A percentile compares a stretch with the other conserved stretches of the same genome.
Conservation (phyloP, 2,888 invertebrate species). For the Macaria notata region DNA sequence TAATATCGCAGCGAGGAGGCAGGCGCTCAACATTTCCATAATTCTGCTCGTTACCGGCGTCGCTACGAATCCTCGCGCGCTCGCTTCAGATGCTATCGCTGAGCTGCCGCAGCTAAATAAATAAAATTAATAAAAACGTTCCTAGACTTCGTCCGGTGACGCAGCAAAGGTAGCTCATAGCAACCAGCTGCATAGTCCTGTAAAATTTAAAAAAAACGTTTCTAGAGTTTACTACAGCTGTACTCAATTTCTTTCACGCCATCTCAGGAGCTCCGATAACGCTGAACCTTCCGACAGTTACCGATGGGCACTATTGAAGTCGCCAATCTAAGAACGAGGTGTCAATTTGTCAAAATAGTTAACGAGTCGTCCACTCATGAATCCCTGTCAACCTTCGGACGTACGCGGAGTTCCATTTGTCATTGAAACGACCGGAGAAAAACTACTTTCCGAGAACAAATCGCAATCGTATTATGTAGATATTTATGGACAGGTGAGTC, state of each 20-base stretch:
- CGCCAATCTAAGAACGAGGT: slow-evolving; percentile 22
- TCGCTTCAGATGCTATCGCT: slow-evolving; percentile 51
- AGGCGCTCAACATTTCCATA: slow-evolving; percentile 62
- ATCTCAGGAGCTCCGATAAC: slow-evolving; percentile 1
- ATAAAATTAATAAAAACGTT: slow-evolving; percentile 45
- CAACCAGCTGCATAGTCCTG: no score
- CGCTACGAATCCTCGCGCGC: slow-evolving; percentile 30
- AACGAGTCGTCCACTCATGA: slow-evolving; percentile 22
- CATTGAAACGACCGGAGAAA: slow-evolving; percentile 27
- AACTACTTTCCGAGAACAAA: slow-evolving; percentile 25
- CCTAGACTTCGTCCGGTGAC: no score
- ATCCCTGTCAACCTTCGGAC: slow-evolving; percentile 25
- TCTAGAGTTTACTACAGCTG: slow-evolving; percentile 5
- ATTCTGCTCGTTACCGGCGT: slow-evolving; percentile 63
- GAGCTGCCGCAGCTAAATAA: slow-evolving; percentile 47
- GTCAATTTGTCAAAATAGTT: slow-evolving; percentile 28
- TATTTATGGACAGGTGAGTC: slow-evolving; percentile 30
- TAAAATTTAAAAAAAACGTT: slow-evolving; percentile 31
- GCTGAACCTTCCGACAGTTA: slow-evolving; percentile 17
- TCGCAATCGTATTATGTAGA: slow-evolving; percentile 26
- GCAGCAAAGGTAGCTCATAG: no score
- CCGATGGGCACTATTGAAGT: slow-evolving; percentile 15
- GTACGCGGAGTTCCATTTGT: slow-evolving; percentile 23
- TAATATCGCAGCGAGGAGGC: slow-evolving; percentile 41
- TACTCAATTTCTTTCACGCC: slow-evolving; percentile 2